These are phyloP conservation scores for Aspiorhynchus laticeps DNA, from an alignment of 2,113 vertebrate species.

Conservation along the genomic window DNA sequence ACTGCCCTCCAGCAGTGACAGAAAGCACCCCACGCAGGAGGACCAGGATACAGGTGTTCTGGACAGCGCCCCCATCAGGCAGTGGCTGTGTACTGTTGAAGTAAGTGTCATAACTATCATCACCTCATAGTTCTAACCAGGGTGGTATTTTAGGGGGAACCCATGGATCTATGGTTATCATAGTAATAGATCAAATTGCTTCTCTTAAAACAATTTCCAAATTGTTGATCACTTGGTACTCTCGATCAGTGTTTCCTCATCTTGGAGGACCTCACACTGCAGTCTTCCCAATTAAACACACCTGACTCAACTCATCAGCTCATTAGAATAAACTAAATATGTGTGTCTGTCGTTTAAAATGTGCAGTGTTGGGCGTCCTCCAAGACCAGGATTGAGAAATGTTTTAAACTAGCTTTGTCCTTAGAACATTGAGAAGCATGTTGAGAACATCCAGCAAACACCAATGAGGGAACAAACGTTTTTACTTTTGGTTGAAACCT, in stretches of 20 bases:
- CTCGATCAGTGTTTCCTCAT: background rate
- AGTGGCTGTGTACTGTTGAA: slow-evolving; percentile 91
- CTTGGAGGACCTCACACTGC: background rate
- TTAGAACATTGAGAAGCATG: too few species aligned
- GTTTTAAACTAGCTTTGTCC: background rate
- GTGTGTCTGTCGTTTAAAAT: too few species aligned
- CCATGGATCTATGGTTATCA: background rate
- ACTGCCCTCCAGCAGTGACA: slow-evolving; percentile 93
- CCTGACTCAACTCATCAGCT: too few species aligned
- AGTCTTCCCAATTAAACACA: too few species aligned
- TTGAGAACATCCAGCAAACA: too few species aligned
- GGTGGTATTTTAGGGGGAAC: background rate
- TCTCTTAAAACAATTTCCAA: background rate
- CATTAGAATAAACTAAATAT: too few species aligned
- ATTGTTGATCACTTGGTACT: background rate
- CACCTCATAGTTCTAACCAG: background rate
- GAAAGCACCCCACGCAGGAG: slow-evolving; percentile 93
- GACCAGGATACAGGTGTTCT: slow-evolving; percentile 93
- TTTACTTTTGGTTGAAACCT: background rate
- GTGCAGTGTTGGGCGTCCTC: too few species aligned
- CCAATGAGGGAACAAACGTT: background rate
- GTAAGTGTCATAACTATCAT: slow-evolving; percentile 77
- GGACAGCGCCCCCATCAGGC: slow-evolving; percentile 88
- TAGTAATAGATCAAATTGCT: background rate
- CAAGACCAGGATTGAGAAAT: background rate